Conservation (phyloP, 2,888 invertebrate genomes). For the Mythimna vitellina region DNA sequence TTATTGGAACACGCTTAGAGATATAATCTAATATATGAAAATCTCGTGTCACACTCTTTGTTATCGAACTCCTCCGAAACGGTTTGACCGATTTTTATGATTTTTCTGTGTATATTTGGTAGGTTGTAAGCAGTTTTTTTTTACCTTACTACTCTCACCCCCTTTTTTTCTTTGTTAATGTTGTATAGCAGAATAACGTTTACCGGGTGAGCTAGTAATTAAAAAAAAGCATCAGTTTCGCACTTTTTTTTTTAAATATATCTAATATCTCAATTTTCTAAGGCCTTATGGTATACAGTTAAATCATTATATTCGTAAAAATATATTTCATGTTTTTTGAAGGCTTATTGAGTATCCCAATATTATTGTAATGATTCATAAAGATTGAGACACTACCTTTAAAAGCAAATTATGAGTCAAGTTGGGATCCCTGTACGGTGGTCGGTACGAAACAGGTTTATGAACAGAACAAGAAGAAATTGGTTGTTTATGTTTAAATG, state of each 20-base stretch:
- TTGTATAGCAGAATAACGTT: too few species aligned
- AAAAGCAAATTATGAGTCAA: conserved; percentile 22
- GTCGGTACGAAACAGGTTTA: conserved; percentile 31
- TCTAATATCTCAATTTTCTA: too few species aligned
- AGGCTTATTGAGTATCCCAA: not conserved
- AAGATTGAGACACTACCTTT: conserved; percentile 2
- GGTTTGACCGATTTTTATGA: too few species aligned
- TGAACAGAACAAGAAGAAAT: conserved; percentile 2
- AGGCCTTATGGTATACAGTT: not conserved
- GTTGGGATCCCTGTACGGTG: not conserved
- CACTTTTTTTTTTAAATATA: not conserved
- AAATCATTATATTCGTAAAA: not conserved
- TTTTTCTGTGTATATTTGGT: too few species aligned
- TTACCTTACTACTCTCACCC: too few species aligned
- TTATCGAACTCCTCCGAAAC: too few species aligned
- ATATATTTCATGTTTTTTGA: not conserved
- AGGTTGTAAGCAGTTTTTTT: too few species aligned
- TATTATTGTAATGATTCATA: conserved; percentile 35
- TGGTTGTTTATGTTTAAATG: not conserved
- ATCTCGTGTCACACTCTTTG: too few species aligned
- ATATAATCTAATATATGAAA: too few species aligned
- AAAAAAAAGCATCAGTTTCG: not conserved
- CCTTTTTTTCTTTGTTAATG: too few species aligned
- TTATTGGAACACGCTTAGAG: not conserved
- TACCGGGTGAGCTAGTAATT: too few species aligned